Evolutionary conservation across 2,888 invertebrate genomes (phyloP), one percentile per base, ranked within the genome.

Genomic region (Rotaria socialis): DNA sequence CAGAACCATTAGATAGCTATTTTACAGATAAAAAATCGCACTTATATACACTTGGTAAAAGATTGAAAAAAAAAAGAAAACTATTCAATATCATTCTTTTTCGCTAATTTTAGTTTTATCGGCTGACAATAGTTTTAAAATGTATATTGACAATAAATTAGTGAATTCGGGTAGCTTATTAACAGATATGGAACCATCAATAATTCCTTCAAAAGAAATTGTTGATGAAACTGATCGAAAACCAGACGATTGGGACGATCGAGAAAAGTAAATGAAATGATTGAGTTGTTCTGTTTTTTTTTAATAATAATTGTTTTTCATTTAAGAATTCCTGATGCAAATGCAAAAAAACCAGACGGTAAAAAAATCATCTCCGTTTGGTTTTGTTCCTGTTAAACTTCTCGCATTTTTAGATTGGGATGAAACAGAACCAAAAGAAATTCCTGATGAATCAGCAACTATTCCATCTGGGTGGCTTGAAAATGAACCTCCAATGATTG

Each of bases 161-260:
- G 93, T 96, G 5, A 96, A 96, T 90, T 93, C 94, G 50, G 97
- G 97, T 22, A 95, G 94, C 22, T 92, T 98, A 87, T 91, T 97
- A 67, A 95, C 94, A 88, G 96, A 97, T 92, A 95, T 97, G 90
- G 94, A 94, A 8, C 99, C 99, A 0, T 92, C 97, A 4, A 96
- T 99, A 24, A 97, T 97, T 92, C 99, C 99, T 2, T 95, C 96
- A 0, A 94, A 94, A 88, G 96, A 97, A 92, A 95, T 98, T 89
- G 95, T 96, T 89, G 98, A 98, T 92, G 96, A 96, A 0, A 92
- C 93, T 67, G 97, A 94, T 89, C 91, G 90, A 87, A 94, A 93
- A 90, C 99, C 99, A 0, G 94, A 93, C 0, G 95, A 96, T 90
- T 99, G 99, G 99, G 99, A 99, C 91, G 98, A 98, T 89, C 93